A percentile compares a stretch with the other conserved stretches of the same genome.
phyloP scores from a whole-genome alignment of 2,113 vertebrate genomes.

The Amia ocellicauda region DNA sequence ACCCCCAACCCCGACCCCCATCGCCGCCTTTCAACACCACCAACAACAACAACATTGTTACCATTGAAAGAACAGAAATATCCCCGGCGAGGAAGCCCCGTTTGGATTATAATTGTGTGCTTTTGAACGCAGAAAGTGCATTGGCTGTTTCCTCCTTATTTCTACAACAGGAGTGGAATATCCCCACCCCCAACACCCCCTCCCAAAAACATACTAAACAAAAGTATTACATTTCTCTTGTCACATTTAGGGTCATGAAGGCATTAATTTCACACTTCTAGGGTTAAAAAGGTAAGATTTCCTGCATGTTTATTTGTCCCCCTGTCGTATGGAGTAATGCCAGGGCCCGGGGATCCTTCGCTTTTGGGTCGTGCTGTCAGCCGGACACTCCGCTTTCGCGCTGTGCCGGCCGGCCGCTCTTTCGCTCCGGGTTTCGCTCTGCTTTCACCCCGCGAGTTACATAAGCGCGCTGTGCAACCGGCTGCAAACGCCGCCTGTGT shows the following conservation, averaged over 20 bases:
- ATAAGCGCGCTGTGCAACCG: no score
- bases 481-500: no score
- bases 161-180: slow-evolving; percentile 28
- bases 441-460: no score
- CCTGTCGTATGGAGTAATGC: no score
- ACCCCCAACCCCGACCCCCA: no score
- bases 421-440: no score
- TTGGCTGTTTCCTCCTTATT: slow-evolving; percentile 12
- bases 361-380: no score
- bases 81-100: neutral
- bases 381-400: no score
- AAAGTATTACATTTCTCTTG: slow-evolving; percentile 27
- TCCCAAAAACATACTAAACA: slow-evolving; percentile 25
- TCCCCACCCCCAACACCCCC: slow-evolving; percentile 22
- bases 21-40: no score
- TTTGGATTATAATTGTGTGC: slow-evolving; percentile 18
- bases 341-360: no score
- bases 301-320: neutral
- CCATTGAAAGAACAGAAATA: slow-evolving; percentile 13
- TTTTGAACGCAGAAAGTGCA: slow-evolving; percentile 17
- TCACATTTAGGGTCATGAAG: slow-evolving; percentile 66
- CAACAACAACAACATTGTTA: no score
- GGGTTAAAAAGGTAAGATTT: slow-evolving; percentile 59
- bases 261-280: slow-evolving; percentile 66
- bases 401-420: no score